phyloP scores from a whole-genome alignment of 1,140 invertebrate genomes.

The Bombus consobrinus region DNA sequence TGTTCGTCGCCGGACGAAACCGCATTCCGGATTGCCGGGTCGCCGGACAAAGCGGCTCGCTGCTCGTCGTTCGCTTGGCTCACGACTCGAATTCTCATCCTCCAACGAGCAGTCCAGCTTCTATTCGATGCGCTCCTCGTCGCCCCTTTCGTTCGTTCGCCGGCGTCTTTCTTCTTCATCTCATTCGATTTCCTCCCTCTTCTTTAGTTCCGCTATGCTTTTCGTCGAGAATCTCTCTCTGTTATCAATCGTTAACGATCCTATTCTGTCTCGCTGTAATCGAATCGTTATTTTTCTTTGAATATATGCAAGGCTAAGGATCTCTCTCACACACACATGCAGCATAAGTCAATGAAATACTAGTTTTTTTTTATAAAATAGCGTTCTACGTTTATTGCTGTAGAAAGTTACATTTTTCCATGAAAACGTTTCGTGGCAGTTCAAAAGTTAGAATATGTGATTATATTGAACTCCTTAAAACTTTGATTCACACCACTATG shows the following conservation, averaged over 20 bases:
- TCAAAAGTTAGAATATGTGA: no score
- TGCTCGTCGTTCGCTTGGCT: slow-evolving; percentile 52
- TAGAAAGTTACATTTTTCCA: no score
- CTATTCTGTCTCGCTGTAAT: not conserved
- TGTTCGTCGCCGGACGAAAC: slow-evolving; percentile 60
- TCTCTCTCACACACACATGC: no score
- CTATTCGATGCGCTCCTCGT: slow-evolving; percentile 16
- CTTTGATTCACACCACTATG: no score
- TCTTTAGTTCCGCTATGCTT: not conserved
- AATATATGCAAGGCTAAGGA: no score
- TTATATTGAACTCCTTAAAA: no score
- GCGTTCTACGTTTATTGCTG: no score
- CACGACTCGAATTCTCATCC: slow-evolving; percentile 44
- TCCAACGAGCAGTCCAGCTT: slow-evolving; percentile 5
- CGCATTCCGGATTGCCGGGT: slow-evolving; percentile 66
- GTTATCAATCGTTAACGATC: slow-evolving; percentile 16
- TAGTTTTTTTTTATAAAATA: no score
- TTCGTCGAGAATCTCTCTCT: not conserved
- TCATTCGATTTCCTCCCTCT: slow-evolving; percentile 5
- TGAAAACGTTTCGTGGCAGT: no score
- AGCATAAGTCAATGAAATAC: no score
- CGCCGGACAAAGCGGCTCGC: slow-evolving; percentile 62
- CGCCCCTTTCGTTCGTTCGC: not conserved
- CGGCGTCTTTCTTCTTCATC: not conserved
- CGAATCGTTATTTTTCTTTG: no score